Percentiles rank a stretch among this genome's conserved stretches.
These are phyloP conservation scores for Catagonus wagneri DNA, from an alignment of 2,113 vertebrate genomes.

Conservation along the genomic window DNA sequence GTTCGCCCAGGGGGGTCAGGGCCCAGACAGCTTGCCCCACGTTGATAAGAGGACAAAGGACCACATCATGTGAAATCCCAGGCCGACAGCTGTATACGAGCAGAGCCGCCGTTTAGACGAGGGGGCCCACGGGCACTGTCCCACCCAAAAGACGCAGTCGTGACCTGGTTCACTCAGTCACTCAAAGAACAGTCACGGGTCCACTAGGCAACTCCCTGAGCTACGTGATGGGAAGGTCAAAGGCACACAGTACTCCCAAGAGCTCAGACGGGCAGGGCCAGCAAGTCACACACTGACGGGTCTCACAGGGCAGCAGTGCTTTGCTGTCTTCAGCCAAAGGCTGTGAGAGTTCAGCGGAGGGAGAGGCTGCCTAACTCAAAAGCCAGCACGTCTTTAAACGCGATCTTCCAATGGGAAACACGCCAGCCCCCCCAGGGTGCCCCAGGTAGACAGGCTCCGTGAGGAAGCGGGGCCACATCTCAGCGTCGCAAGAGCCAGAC, in stretches of 20 bases:
- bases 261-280: accelerated
- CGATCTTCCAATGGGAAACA: neutral
- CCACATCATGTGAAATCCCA: accelerated
- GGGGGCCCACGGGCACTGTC: neutral
- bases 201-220: neutral
- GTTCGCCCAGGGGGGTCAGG: neutral
- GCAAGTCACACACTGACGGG: accelerated
- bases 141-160: neutral
- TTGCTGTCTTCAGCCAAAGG: neutral
- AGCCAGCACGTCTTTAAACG: neutral
- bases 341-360: neutral
- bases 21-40: neutral
- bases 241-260: neutral
- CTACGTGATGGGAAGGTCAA: neutral
- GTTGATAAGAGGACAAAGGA: accelerated
- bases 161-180: neutral
- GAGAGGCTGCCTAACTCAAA: accelerated
- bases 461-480: neutral
- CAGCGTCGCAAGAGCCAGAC: no score
- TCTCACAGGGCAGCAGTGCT: neutral
- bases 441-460: neutral
- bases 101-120: neutral
- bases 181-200: neutral
- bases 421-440: neutral
- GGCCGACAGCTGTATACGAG: neutral